Percentiles rank a stretch among this genome's conserved stretches.
Conservation (phyloP, 1,140 invertebrate genomes). For the Drosophila pseudoananassae region DNA sequence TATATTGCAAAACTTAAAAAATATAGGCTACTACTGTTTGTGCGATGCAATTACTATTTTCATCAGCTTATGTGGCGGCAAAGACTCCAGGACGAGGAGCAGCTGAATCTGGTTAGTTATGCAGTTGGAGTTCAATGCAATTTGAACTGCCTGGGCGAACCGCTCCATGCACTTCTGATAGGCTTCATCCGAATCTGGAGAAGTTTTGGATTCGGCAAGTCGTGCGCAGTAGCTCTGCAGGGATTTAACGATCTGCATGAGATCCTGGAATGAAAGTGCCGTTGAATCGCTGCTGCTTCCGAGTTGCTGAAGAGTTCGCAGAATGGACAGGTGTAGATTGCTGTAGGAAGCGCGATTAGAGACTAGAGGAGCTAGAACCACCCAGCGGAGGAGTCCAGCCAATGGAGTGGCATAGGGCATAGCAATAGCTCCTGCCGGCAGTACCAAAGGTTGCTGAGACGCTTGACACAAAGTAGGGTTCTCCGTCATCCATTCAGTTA, state of each 20-base stretch:
- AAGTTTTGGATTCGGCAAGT: slow-evolving; percentile 57
- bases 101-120: slow-evolving; percentile 89
- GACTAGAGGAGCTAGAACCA: slow-evolving; percentile 87
- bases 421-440: slow-evolving; percentile 91
- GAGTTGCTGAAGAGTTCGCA: slow-evolving; percentile 87
- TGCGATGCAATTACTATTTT: slow-evolving; percentile 86
- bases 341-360: slow-evolving; percentile 84
- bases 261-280: slow-evolving; percentile 86
- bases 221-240: slow-evolving; percentile 84
- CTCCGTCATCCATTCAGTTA: slow-evolving; percentile 88
- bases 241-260: slow-evolving; percentile 84
- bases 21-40: slow-evolving; percentile 39
- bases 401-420: slow-evolving; percentile 93
- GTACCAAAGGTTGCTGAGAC: slow-evolving; percentile 88
- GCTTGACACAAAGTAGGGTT: slow-evolving; percentile 89
- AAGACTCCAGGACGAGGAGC: slow-evolving; percentile 85
- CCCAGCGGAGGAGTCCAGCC: slow-evolving; percentile 90
- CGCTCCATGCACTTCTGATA: slow-evolving; percentile 88
- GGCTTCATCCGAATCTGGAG: slow-evolving; percentile 55
- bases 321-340: slow-evolving; percentile 87
- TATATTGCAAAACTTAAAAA: slow-evolving; percentile 20
- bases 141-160: slow-evolving; percentile 90
- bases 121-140: slow-evolving; percentile 89
- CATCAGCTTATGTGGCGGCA: slow-evolving; percentile 87
- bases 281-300: slow-evolving; percentile 84